A percentile compares a stretch with the other conserved stretches of the same genome.
These are phyloP conservation scores for Rattus rattus DNA, from an alignment of 2,113 vertebrate species.

Conservation along the genomic window DNA sequence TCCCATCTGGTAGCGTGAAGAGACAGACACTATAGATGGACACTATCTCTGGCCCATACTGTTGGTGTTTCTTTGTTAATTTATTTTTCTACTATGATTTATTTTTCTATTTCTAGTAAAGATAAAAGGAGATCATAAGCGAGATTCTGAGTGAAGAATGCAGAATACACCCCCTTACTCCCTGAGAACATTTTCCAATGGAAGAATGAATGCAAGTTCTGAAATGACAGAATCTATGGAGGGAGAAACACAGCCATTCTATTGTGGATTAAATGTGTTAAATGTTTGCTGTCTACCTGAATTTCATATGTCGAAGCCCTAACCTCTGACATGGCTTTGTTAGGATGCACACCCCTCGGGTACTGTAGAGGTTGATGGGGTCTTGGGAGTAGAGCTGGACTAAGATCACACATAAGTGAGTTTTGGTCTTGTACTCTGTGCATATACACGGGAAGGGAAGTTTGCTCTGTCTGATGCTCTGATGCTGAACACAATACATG, in stretches of 20 bases:
- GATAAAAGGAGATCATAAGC: background rate
- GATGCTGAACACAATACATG: background rate
- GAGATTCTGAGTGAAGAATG: background rate
- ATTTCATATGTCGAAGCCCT: background rate
- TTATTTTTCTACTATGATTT: background rate
- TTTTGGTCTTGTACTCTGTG: fast-evolving
- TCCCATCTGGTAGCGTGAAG: background rate
- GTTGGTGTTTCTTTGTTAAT: background rate
- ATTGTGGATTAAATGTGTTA: too few relatives aligned
- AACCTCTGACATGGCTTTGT: fast-evolving
- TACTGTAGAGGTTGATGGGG: background rate
- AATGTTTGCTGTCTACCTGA: background rate
- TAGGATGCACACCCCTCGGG: background rate
- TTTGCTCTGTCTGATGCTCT: background rate
- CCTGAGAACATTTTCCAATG: background rate
- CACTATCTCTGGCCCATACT: fast-evolving
- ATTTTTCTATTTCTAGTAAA: background rate
- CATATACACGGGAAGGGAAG: fast-evolving
- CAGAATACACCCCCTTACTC: too few relatives aligned
- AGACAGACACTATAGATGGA: background rate
- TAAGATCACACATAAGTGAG: background rate
- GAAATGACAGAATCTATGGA: too few relatives aligned
- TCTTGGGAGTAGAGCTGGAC: fast-evolving
- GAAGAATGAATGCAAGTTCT: background rate
- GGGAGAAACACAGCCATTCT: background rate